Percentiles rank a stretch among this genome's conserved stretches.
Conservation (phyloP, 2,888 invertebrate genomes). For the Aleiodes leptofemur region DNA sequence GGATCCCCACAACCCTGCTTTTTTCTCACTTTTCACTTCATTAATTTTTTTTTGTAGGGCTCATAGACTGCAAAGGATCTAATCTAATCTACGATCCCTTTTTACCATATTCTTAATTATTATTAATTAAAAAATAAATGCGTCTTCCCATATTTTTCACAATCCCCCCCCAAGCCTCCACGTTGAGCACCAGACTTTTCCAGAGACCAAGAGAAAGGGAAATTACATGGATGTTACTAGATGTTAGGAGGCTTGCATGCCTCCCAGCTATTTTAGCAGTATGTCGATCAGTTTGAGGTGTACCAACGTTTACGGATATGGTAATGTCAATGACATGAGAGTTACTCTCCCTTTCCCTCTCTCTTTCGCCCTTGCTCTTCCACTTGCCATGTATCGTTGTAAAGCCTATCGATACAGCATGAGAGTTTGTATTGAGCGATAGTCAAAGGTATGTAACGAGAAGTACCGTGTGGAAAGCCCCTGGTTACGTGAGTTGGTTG, state of each 20-base stretch:
- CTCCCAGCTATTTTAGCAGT: slow-evolving; percentile 23
- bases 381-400: slow-evolving; percentile 35
- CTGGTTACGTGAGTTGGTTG: slow-evolving; percentile 31
- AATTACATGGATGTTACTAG: slow-evolving; percentile 20
- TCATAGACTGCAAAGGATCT: no score
- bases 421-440: slow-evolving; percentile 36
- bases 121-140: no score
- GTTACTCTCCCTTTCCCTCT: not conserved
- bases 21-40: no score
- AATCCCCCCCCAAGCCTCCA: no score
- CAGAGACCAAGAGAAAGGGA: not conserved
- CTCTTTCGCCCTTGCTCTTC: no score
- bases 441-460: slow-evolving; percentile 40
- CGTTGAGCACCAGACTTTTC: no score
- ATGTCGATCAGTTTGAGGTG: slow-evolving; percentile 33
- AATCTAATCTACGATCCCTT: no score
- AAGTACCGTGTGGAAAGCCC: slow-evolving; percentile 31
- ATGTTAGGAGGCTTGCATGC: slow-evolving; percentile 3
- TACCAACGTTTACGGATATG: slow-evolving; percentile 42
- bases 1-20: no score
- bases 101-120: no score
- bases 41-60: no score
- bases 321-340: slow-evolving; percentile 39
- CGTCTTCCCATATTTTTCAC: no score
- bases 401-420: slow-evolving; percentile 45